phyloP scores from a whole-genome alignment of 2,113 vertebrate species.

The Orcinus orca region DNA sequence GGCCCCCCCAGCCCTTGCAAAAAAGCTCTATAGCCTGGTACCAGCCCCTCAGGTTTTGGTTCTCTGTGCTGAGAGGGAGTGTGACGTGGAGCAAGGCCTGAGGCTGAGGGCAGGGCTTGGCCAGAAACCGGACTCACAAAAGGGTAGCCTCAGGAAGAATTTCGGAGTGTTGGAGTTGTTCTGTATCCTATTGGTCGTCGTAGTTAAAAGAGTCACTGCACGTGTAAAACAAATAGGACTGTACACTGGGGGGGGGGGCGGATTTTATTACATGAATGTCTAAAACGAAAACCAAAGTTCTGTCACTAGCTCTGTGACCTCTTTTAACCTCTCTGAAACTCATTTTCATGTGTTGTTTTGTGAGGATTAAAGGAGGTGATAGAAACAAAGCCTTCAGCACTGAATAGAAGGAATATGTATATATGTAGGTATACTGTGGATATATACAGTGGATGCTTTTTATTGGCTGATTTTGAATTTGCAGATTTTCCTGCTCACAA shows the following conservation, averaged over 20 bases:
- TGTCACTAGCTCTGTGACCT: not conserved
- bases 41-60: not conserved
- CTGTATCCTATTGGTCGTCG: not conserved
- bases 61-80: not conserved
- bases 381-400: not conserved
- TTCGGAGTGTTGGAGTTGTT: not conserved
- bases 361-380: not conserved
- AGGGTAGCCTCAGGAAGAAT: not conserved
- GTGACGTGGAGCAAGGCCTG: not conserved
- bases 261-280: not conserved
- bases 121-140: not conserved
- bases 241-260: fast-evolving
- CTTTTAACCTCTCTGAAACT: not conserved
- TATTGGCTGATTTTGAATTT: not conserved
- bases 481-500: not conserved
- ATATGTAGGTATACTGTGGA: not conserved
- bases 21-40: not conserved
- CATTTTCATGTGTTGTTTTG: not conserved
- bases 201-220: not conserved
- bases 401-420: not conserved
- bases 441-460: not conserved
- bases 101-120: not conserved
- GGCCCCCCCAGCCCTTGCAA: not conserved
- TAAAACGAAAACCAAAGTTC: not conserved
- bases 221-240: not conserved